phyloP scores from a whole-genome alignment of 1,140 invertebrate genomes.

The Drosophila mojavensis region DNA sequence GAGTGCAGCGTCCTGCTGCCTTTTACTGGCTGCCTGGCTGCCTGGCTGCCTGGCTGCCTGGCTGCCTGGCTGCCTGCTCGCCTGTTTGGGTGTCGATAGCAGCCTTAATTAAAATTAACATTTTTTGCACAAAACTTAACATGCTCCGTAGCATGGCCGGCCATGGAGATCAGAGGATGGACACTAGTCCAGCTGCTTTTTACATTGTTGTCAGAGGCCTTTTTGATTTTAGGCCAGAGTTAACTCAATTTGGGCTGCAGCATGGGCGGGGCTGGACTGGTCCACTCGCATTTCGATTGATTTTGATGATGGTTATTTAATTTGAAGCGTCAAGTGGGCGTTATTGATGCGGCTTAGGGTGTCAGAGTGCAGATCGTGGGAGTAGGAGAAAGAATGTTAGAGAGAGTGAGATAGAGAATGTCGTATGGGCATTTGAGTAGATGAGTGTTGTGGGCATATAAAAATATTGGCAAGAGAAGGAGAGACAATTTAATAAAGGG shows the following conservation, averaged over 20 bases:
- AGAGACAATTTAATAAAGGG: too few relatives aligned
- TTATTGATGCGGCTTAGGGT: conserved; percentile 72
- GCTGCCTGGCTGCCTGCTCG: conserved; percentile 41
- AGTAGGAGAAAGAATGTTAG: background rate
- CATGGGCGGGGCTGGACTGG: background rate
- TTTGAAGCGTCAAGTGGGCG: conserved; percentile 78
- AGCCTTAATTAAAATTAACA: conserved; percentile 83
- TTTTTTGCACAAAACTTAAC: conserved; percentile 80
- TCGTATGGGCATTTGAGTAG: too few relatives aligned
- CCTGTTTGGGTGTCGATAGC: conserved; percentile 71
- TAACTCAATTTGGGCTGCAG: conserved; percentile 71
- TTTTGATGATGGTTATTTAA: conserved; percentile 82
- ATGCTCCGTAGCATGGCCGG: conserved; percentile 1
- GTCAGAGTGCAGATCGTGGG: conserved; percentile 2
- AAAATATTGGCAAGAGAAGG: too few relatives aligned
- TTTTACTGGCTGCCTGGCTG: conserved; percentile 9
- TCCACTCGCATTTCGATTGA: conserved; percentile 53
- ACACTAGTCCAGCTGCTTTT: conserved; percentile 21
- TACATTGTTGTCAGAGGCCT: conserved; percentile 50
- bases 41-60: conserved; percentile 41
- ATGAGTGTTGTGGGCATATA: too few relatives aligned
- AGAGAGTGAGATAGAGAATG: too few relatives aligned
- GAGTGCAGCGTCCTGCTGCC: conserved; percentile 49
- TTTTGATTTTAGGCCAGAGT: conserved; percentile 75
- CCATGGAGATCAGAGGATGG: conserved; percentile 20